These are phyloP conservation scores for Temnothorax ravouxi DNA, from an alignment of 2,888 invertebrate genomes.

Conservation along the genomic window DNA sequence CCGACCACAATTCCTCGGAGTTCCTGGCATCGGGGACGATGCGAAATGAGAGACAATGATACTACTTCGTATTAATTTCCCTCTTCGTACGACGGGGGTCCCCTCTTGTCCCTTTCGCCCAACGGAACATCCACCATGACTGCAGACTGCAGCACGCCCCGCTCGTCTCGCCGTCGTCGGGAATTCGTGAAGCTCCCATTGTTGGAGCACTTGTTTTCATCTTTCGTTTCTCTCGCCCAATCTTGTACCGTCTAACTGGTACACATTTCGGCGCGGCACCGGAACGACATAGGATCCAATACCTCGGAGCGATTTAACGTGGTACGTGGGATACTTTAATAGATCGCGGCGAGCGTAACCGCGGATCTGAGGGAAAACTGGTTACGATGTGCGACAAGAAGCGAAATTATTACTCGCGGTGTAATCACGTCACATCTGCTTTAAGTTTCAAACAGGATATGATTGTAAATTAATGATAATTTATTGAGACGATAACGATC, in stretches of 20 bases:
- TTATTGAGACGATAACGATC: neutral
- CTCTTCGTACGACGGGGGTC: slow-evolving; percentile 60
- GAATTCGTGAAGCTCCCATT: slow-evolving; percentile 75
- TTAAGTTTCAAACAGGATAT: slow-evolving; percentile 1
- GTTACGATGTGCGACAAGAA: slow-evolving; percentile 21
- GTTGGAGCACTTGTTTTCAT: slow-evolving; percentile 77
- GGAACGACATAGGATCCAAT: neutral
- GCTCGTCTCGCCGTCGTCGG: slow-evolving; percentile 40
- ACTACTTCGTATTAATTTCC: slow-evolving; percentile 81
- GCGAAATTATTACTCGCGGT: slow-evolving; percentile 50
- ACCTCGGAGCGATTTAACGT: slow-evolving; percentile 22
- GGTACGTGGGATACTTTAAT: slow-evolving; percentile 42
- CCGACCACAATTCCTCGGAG: slow-evolving; percentile 75
- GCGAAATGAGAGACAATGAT: slow-evolving; percentile 79
- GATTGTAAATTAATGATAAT: neutral
- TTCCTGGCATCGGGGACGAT: slow-evolving; percentile 67
- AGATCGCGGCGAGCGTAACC: slow-evolving; percentile 39
- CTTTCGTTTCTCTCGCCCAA: slow-evolving; percentile 73
- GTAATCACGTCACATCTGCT: slow-evolving; percentile 37
- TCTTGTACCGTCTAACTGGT: slow-evolving; percentile 58
- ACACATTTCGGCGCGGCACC: slow-evolving; percentile 19
- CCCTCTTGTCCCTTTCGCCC: slow-evolving; percentile 65
- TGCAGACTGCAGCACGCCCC: slow-evolving; percentile 33
- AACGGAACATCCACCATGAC: slow-evolving; percentile 39
- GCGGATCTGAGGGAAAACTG: slow-evolving; percentile 12